Evolutionary conservation across 2,888 invertebrate species (phyloP), one percentile per base, ranked within the genome.

Genomic region (Caprella mutica): DNA sequence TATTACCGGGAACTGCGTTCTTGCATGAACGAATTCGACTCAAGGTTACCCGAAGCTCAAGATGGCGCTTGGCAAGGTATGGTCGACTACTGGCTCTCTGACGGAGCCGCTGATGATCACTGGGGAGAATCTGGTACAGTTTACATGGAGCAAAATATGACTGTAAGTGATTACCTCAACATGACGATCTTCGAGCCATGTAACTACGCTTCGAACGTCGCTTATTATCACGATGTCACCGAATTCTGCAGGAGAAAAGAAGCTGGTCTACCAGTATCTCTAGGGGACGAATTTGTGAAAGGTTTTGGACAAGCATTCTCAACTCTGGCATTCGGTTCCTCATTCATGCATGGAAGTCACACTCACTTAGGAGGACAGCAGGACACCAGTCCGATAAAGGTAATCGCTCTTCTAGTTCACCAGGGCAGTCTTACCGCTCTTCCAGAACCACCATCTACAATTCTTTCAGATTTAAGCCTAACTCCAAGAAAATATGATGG

Each of bases 41-140:
- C 54, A 14, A 24, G n/a, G 5, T 44, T 54, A 6, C 26, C 43
- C 5, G 14, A 23, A 9, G 27, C 54, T 2, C 42, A 55, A 30
- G 55, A 55, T 27, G 9, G 23, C 12, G 55, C 55, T 27, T 55
- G 55, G 55, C 43, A 42, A 21, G 55, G 55, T n/a, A 55, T 55
- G 14, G 35, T 55, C 14, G 29, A 42, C 30, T 55, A 55, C 46
- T 44, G 35, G 27, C n/a, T 42, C 21, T 21, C 21, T 27, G 33
- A 46, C 29, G 55, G 55, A 9, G 23, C 29, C 26, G 27, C 24
- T 3, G 29, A 14, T n/a, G 55, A 55, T 27, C 42, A 38, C 17
- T 55, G 55, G 55, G 46, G 55, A 8, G 33, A 33, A 9, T 26
- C 14, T 14, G 27, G 26, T 55, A 19, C 23, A 17, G 23, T 23